Evolutionary conservation across 2,888 invertebrate genomes (phyloP).

Genomic region (Tachystola acroxantha): DNA sequence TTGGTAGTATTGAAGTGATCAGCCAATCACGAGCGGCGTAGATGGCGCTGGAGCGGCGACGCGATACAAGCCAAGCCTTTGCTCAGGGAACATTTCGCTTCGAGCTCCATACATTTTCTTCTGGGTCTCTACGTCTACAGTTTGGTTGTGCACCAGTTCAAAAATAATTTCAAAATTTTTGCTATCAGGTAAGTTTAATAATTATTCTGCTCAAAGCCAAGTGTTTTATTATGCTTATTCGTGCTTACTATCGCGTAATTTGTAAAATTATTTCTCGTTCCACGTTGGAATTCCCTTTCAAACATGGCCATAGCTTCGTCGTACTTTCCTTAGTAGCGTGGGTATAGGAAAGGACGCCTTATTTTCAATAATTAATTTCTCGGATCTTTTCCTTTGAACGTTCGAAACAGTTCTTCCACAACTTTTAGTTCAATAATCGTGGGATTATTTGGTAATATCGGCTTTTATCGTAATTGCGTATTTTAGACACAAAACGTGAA

Average conservation of each 20-base stretch:
- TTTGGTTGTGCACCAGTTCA: conserved; percentile 77
- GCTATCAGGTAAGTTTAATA: conserved; percentile 73
- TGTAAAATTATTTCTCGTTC: conserved; percentile 54
- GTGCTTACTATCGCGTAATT: conserved; percentile 47
- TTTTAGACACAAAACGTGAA: conserved; percentile 74
- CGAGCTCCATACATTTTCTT: conserved; percentile 79
- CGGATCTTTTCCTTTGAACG: conserved; percentile 66
- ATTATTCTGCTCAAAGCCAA: conserved; percentile 53
- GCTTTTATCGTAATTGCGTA: conserved; percentile 70
- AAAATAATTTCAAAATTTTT: conserved; percentile 77
- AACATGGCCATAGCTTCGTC: conserved; percentile 75
- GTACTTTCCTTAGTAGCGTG: conserved; percentile 75
- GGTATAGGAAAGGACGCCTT: conserved; percentile 68
- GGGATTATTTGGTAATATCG: conserved; percentile 67
- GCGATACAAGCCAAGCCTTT: conserved; percentile 73
- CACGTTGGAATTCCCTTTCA: conserved; percentile 77
- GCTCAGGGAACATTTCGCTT: conserved; percentile 72
- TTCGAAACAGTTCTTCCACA: conserved; percentile 69
- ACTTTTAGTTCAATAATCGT: conserved; percentile 59
- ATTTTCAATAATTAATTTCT: conserved; percentile 76
- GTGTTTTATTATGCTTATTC: conserved; percentile 50
- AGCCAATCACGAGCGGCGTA: conserved; percentile 60
- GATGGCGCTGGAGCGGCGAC: conserved; percentile 68
- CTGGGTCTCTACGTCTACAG: conserved; percentile 77
- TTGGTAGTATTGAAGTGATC: conserved; percentile 51